Evolutionary conservation across 2,888 invertebrate genomes (phyloP).

Genomic region (Rhagonycha lutea): DNA sequence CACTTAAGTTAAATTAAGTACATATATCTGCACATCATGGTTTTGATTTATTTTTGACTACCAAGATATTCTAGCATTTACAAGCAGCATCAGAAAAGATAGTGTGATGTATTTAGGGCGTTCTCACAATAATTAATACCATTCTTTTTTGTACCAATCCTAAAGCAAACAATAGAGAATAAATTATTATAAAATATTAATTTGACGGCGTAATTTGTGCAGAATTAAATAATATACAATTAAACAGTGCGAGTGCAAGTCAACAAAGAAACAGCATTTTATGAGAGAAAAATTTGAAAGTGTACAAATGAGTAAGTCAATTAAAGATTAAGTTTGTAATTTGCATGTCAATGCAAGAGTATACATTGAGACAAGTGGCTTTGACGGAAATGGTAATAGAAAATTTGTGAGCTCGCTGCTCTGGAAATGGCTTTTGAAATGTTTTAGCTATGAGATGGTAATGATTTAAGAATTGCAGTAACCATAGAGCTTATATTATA

Average conservation of each 20-base stretch:
- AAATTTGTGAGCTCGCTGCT: neutral
- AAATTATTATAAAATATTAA: neutral
- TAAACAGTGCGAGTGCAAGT: neutral
- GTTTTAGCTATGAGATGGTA: neutral
- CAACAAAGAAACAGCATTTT: neutral
- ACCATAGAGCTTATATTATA: too few relatives aligned
- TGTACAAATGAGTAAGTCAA: neutral
- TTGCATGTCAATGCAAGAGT: neutral
- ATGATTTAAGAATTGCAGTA: neutral
- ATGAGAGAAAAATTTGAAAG: neutral
- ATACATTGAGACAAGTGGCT: neutral
- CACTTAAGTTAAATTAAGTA: neutral
- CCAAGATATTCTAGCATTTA: neutral
- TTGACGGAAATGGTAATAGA: neutral
- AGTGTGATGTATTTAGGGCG: neutral
- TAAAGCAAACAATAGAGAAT: neutral
- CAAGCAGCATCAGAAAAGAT: neutral
- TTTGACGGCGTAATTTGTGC: neutral
- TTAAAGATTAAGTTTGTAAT: neutral
- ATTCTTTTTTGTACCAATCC: neutral
- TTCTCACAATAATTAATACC: neutral
- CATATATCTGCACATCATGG: too few relatives aligned
- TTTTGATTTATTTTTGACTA: neutral
- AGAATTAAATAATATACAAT: neutral
- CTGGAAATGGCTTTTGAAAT: neutral